Evolutionary conservation across 1,140 invertebrate genomes (phyloP).

Genomic region (Drosophila insularis): DNA sequence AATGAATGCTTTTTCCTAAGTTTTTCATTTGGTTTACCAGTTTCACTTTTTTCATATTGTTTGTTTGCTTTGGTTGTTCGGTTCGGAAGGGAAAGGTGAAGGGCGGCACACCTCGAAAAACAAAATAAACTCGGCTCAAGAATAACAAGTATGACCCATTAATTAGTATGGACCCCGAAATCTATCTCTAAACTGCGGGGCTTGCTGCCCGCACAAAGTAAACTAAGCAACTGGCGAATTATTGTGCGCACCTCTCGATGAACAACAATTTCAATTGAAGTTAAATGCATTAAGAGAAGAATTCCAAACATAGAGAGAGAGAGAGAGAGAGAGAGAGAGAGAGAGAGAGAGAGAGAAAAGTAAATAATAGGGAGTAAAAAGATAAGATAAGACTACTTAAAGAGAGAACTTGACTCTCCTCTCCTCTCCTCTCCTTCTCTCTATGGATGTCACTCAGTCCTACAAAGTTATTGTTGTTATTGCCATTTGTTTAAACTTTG

Average conservation of each 20-base stretch:
- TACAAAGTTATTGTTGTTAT: too few species aligned
- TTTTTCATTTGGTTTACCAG: conserved; percentile 46
- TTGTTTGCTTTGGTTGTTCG: conserved; percentile 23
- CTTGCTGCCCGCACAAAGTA: conserved; percentile 40
- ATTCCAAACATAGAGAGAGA: neutral
- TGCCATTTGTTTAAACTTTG: neutral
- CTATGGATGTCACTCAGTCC: neutral
- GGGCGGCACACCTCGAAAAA: conserved; percentile 33
- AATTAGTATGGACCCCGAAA: conserved; percentile 8
- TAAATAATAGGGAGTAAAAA: neutral
- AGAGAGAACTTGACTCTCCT: neutral
- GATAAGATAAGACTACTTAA: neutral
- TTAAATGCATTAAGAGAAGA: neutral
- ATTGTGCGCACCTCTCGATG: conserved; percentile 31
- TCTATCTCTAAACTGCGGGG: conserved; percentile 3
- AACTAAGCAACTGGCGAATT: conserved; percentile 53
- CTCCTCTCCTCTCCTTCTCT: neutral
- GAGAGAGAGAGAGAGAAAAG: neutral
- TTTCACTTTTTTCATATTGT: conserved; percentile 66
- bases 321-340: neutral
- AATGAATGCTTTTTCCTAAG: neutral
- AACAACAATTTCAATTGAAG: neutral
- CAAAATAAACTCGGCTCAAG: conserved; percentile 24
- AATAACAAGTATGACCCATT: conserved; percentile 47
- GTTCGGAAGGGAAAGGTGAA: conserved; percentile 1